Conservation (phyloP, 2,113 vertebrate genomes). For the Corythornis madagascariensis region DNA sequence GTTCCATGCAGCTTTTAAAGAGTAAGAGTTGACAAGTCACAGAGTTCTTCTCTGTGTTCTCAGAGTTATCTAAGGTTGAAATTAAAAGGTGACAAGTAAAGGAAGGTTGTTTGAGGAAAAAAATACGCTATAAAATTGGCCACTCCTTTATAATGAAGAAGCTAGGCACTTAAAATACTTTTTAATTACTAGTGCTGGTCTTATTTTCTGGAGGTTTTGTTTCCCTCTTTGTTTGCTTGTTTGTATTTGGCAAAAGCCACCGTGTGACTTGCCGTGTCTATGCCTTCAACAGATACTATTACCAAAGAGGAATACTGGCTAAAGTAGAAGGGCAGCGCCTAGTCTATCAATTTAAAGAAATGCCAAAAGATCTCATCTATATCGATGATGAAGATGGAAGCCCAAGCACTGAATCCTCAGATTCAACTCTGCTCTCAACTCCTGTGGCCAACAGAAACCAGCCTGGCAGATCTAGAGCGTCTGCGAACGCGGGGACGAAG, state of each 20-base stretch:
- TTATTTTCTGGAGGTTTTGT: background rate
- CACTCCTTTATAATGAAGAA: background rate
- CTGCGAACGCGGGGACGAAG: slow-evolving; percentile 70
- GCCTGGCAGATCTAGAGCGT: slow-evolving; percentile 61
- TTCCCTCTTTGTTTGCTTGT: background rate
- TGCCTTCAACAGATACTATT: slow-evolving; percentile 88
- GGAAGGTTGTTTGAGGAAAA: background rate
- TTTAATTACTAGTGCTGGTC: background rate
- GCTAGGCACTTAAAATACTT: background rate
- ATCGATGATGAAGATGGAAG: slow-evolving; percentile 88
- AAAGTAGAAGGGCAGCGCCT: slow-evolving; percentile 98
- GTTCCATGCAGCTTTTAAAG: background rate
- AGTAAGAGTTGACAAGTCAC: background rate
- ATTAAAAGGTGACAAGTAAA: background rate
- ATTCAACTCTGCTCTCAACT: slow-evolving; percentile 72
- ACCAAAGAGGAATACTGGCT: slow-evolving; percentile 97
- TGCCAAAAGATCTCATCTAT: slow-evolving; percentile 93
- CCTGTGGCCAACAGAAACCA: slow-evolving; percentile 72
- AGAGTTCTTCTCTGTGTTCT: background rate
- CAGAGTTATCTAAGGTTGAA: background rate
- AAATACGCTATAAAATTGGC: background rate
- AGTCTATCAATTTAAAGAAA: slow-evolving; percentile 97
- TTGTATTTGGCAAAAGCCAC: background rate
- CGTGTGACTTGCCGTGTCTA: background rate
- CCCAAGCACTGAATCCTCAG: slow-evolving; percentile 79